These are phyloP conservation scores for Anastrepha obliqua DNA, from an alignment of 1,140 invertebrate species.

Conservation along the genomic window DNA sequence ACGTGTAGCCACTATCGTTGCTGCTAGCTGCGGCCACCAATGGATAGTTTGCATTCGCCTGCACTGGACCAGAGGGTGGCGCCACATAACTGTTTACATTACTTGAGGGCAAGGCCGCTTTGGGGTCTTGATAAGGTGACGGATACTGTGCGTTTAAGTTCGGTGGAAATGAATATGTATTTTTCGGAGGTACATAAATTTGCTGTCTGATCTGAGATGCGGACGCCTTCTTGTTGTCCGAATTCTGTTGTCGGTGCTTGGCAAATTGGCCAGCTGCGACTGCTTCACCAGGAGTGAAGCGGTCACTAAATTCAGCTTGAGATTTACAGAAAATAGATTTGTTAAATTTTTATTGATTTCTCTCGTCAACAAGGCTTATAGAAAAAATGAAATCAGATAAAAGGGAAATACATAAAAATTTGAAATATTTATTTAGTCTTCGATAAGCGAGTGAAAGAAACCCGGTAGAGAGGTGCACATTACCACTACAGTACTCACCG, in stretches of 20 bases:
- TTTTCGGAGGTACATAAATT: constrained; percentile 64
- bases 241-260: constrained; percentile 58
- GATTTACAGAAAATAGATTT: neutral
- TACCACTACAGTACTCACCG: no score
- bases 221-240: constrained; percentile 57
- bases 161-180: constrained; percentile 71
- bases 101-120: constrained; percentile 63
- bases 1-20: constrained; percentile 61
- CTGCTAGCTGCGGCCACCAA: constrained; percentile 32
- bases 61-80: constrained; percentile 65
- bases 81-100: constrained; percentile 67
- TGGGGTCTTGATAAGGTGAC: constrained; percentile 64
- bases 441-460: no score
- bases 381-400: no score
- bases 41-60: neutral
- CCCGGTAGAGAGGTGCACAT: no score
- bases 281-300: constrained; percentile 68
- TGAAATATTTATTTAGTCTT: no score
- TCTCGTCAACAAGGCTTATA: no score
- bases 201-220: constrained; percentile 62
- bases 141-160: constrained; percentile 67
- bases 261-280: constrained; percentile 63
- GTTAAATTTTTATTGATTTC: neutral
- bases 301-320: constrained; percentile 63
- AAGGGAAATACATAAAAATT: no score